A percentile compares a stretch with the other conserved stretches of the same genome.
Conservation (phyloP, 2,113 vertebrate species). For the Anser cygnoides region DNA sequence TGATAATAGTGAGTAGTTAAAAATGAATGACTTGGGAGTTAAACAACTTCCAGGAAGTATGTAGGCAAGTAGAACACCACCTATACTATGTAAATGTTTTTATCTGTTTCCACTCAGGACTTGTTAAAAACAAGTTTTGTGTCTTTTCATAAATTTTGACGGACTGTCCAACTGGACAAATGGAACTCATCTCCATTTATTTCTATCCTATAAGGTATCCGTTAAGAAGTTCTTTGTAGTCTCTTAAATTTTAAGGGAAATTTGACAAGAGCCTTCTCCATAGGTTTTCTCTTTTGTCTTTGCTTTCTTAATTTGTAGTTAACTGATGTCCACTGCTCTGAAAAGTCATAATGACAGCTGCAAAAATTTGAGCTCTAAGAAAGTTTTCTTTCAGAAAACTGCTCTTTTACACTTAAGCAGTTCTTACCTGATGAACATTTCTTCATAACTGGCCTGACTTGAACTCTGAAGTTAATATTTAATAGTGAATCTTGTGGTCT, state of each 20-base stretch:
- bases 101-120: background rate
- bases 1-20: background rate
- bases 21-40: background rate
- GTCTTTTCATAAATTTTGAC: background rate
- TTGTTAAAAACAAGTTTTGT: background rate
- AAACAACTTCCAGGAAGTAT: background rate
- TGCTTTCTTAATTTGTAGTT: background rate
- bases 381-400: background rate
- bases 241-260: background rate
- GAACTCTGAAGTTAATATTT: background rate
- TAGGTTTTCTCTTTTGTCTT: background rate
- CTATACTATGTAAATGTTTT: background rate
- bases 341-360: background rate
- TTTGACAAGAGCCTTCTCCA: background rate
- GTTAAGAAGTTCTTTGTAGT: no score
- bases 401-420: background rate
- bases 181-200: background rate
- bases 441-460: background rate
- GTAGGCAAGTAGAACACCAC: background rate
- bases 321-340: background rate
- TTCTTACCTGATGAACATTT: background rate
- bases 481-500: background rate
- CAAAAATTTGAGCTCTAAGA: background rate
- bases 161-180: background rate
- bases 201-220: background rate